A percentile compares a stretch with the other conserved stretches of the same genome.
These are phyloP conservation scores for Mythimna albipuncta DNA, from an alignment of 2,888 invertebrate genomes.

Conservation along the genomic window DNA sequence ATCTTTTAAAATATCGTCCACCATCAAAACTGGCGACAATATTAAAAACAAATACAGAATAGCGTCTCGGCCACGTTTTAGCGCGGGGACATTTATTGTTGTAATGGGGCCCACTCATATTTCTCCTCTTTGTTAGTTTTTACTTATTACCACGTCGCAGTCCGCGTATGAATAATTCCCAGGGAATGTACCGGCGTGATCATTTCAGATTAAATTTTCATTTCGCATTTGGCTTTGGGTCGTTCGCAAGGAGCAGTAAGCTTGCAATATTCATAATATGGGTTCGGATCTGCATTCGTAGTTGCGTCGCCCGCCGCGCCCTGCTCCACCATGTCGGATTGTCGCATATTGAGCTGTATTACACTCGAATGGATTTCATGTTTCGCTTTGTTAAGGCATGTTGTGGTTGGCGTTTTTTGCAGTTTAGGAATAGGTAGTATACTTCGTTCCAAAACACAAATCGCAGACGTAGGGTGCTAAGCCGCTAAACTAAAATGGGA, in stretches of 20 bases:
- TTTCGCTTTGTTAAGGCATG: constrained; percentile 32
- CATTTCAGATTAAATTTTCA: constrained; percentile 83
- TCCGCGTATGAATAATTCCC: constrained; percentile 81
- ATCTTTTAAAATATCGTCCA: neutral
- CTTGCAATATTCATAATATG: constrained; percentile 80
- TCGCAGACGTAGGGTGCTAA: no score
- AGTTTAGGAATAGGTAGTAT: neutral
- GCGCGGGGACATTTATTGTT: constrained; percentile 80
- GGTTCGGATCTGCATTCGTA: constrained; percentile 68
- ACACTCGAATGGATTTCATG: constrained; percentile 32
- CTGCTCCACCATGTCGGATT: constrained; percentile 11
- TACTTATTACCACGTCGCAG: constrained; percentile 75
- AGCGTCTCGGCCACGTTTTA: constrained; percentile 66
- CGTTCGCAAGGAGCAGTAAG: constrained; percentile 64
- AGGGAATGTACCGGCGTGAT: constrained; percentile 71
- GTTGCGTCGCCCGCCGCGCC: constrained; percentile 35
- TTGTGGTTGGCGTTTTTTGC: neutral
- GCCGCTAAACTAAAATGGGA: no score
- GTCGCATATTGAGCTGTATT: constrained; percentile 53
- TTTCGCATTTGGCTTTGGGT: constrained; percentile 76
- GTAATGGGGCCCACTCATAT: constrained; percentile 82
- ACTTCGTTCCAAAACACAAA: no score
- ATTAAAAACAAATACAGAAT: constrained; percentile 49
- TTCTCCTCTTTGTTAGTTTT: constrained; percentile 82
- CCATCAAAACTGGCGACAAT: constrained; percentile 6